Base-by-base conservation (phyloP, 2,797 vertebrate genomes). In the Luscinia luscinia region DNA sequence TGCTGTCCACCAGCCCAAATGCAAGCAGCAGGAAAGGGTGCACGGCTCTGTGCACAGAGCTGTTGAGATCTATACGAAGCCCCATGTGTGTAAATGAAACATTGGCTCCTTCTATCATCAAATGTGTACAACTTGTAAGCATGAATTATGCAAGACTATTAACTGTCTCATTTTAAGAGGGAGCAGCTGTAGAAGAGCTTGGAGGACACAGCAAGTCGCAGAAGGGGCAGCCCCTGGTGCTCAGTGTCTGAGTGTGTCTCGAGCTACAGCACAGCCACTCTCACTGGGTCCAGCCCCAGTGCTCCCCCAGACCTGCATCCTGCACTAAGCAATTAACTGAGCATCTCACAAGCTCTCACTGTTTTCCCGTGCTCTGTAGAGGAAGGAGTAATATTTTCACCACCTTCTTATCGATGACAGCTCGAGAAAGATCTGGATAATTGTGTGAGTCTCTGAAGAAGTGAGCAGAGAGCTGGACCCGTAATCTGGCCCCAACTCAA, bases 121-220 rank as follows among this genome's bases (percentile, higher is more conserved):
- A 79, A 76, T 64, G 89, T 51, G 38, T 97, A 97, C 94, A 98
- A 95, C 94, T 96, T 97, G 95, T 97, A 97, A 95, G 96, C 96
- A 97, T 98, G 96, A 98, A 98, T 98, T 98, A 98, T 98, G 96
- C 97, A 98, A 92, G 92, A 48, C 48, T 84, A 95, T 97, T 95
- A 96, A 94, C 93, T 87, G 86, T 90, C 84, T 82, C 95, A 93
- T 94, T 89, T 69, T 85, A 93, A 94, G 85, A 87, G 87, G 48
- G 27, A 95, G 89, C 93, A 97, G 97, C 89, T 96, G 89, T 12
- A 57, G 59, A 63, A 57, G 82, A 80, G 90, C 69, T 73, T 32
- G 30, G 75, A 94, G 81, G 69, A 89, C 59, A 82, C 24, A 17
- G 36, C 15, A 58, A 89, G 80, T 69, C 30, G 43, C 5, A 6